phyloP scores from a whole-genome alignment of 2,888 invertebrate species.

The Glaucopsyche alexis region DNA sequence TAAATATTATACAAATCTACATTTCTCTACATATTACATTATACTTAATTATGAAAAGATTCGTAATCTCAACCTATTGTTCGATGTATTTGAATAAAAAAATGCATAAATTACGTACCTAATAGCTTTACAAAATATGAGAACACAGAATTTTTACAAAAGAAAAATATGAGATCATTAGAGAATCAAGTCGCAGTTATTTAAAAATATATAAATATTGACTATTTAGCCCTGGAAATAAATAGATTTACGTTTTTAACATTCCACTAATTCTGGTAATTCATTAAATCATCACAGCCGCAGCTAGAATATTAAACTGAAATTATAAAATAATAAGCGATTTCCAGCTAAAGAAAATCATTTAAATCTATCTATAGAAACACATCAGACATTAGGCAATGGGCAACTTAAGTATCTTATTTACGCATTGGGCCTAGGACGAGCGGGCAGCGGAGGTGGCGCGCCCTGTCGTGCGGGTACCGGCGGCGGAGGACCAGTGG shows the following conservation, averaged over 20 bases:
- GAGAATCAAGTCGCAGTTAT: background rate
- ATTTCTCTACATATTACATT: conserved; percentile 4
- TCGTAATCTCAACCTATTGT: conserved; percentile 23
- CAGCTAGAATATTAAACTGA: conserved; percentile 14
- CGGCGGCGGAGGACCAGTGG: conserved; percentile 62
- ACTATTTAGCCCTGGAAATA: background rate
- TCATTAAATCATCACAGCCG: conserved; percentile 18
- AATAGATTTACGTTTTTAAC: background rate
- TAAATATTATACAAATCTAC: conserved; percentile 22
- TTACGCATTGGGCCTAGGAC: conserved; percentile 65
- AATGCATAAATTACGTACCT: conserved; percentile 7
- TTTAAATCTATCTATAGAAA: conserved; percentile 6
- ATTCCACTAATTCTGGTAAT: conserved; percentile 1
- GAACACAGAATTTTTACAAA: background rate
- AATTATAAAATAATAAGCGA: conserved; percentile 1
- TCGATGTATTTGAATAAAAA: conserved; percentile 26
- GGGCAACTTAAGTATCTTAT: background rate
- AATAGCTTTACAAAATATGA: conserved; percentile 11
- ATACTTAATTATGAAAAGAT: conserved; percentile 20
- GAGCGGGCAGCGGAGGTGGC: conserved; percentile 84
- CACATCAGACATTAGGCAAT: conserved; percentile 30
- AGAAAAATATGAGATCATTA: conserved; percentile 24
- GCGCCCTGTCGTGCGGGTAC: conserved; percentile 80
- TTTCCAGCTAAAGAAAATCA: background rate
- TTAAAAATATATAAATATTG: background rate